A percentile compares a stretch with the other conserved stretches of the same genome.
Conservation (phyloP, 1,140 invertebrate species). For the Akabosia matsudoensis region DNA sequence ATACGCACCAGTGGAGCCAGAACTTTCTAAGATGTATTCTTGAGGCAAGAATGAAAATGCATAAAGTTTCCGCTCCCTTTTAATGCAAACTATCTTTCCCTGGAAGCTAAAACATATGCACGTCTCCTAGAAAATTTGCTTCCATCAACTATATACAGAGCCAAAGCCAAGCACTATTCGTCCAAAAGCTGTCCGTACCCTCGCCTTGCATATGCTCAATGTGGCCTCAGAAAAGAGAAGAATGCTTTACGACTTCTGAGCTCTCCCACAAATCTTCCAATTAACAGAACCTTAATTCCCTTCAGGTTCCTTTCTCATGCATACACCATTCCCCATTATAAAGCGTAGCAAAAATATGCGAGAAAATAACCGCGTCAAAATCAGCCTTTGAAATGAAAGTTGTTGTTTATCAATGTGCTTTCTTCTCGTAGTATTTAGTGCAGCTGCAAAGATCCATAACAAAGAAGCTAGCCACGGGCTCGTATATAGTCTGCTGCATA, state of each 20-base stretch:
- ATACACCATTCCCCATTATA: too few relatives aligned
- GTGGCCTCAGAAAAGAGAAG: neutral
- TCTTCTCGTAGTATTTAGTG: too few relatives aligned
- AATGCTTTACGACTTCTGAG: conserved; percentile 21
- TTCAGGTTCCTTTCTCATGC: conserved; percentile 18
- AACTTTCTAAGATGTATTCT: too few relatives aligned
- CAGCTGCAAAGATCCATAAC: too few relatives aligned
- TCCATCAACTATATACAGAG: neutral
- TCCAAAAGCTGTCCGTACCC: neutral
- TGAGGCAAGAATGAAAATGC: too few relatives aligned
- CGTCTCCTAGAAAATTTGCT: neutral
- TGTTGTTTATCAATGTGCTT: too few relatives aligned
- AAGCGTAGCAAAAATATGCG: neutral
- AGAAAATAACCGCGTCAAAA: neutral
- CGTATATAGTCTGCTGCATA: too few relatives aligned
- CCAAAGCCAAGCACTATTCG: neutral
- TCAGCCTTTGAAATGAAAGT: too few relatives aligned
- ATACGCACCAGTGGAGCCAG: too few relatives aligned
- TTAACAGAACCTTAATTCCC: conserved; percentile 18
- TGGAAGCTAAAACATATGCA: neutral
- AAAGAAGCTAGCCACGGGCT: too few relatives aligned
- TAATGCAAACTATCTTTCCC: too few relatives aligned
- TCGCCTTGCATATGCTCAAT: neutral
- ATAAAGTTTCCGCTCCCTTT: too few relatives aligned
- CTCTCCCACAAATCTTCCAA: conserved; percentile 18